A percentile compares a stretch with the other conserved stretches of the same genome.
phyloP scores from a whole-genome alignment of 2,888 invertebrate genomes.

The Heliconius hortense region DNA sequence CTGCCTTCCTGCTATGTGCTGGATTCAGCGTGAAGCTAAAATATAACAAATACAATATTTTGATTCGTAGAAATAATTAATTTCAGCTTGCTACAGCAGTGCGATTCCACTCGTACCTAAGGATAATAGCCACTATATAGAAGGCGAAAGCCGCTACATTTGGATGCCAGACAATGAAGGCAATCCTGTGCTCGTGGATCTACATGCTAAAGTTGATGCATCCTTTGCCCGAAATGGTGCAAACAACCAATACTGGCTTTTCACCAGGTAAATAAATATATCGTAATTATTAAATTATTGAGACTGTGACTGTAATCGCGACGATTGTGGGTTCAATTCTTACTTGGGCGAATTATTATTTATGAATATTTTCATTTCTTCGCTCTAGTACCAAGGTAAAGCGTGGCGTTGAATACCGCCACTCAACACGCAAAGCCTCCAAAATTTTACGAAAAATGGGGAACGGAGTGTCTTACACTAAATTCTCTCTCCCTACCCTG shows the following conservation, averaged over 20 bases:
- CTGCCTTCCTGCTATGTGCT: too few relatives aligned
- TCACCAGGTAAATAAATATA: slow-evolving; percentile 49
- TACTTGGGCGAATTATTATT: too few relatives aligned
- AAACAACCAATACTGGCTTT: slow-evolving; percentile 64
- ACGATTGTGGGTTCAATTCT: too few relatives aligned
- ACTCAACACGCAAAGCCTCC: too few relatives aligned
- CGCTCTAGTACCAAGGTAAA: too few relatives aligned
- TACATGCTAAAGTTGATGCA: slow-evolving; percentile 54
- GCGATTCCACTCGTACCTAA: slow-evolving; percentile 55
- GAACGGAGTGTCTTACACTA: too few relatives aligned
- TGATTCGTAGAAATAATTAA: background rate
- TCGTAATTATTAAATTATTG: background rate
- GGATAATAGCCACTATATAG: slow-evolving; percentile 71
- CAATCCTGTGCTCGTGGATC: slow-evolving; percentile 61
- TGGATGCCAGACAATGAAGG: slow-evolving; percentile 74
- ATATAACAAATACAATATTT: background rate
- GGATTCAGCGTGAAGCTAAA: too few relatives aligned
- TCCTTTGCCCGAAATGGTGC: slow-evolving; percentile 56
- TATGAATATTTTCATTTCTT: too few relatives aligned
- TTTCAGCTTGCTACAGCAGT: slow-evolving; percentile 57
- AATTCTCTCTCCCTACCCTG: too few relatives aligned
- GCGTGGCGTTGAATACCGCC: too few relatives aligned
- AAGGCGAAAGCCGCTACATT: slow-evolving; percentile 69
- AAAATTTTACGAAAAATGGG: too few relatives aligned
- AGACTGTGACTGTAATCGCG: too few relatives aligned